These are phyloP conservation scores for Thunnus thynnus DNA, from an alignment of 2,113 vertebrate genomes.

Conservation along the genomic window DNA sequence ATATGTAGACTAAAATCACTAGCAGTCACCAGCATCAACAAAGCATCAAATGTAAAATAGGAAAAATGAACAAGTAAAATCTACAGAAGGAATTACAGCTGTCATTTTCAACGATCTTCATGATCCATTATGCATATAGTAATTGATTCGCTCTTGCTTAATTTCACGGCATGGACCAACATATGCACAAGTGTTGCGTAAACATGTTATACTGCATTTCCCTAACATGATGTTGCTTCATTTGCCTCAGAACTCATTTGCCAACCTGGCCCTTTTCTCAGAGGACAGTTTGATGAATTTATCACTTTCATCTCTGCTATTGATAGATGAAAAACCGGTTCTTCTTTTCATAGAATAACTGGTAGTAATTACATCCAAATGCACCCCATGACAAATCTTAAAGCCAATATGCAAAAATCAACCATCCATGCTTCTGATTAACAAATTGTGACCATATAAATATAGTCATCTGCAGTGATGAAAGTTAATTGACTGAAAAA, in stretches of 20 bases:
- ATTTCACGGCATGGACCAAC: slow-evolving; percentile 10
- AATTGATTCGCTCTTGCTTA: slow-evolving; percentile 11
- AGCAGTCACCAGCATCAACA: no score
- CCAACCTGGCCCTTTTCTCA: slow-evolving; percentile 51
- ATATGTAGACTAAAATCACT: no score
- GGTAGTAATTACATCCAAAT: slow-evolving; percentile 69
- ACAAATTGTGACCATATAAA: slow-evolving; percentile 79
- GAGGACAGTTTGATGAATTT: slow-evolving; percentile 65
- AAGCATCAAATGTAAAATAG: not conserved
- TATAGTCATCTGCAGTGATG: slow-evolving; percentile 75
- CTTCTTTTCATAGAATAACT: slow-evolving; percentile 52
- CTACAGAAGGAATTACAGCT: slow-evolving; percentile 6
- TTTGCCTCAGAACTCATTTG: slow-evolving; percentile 63
- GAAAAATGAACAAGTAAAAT: not conserved
- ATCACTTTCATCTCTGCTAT: slow-evolving; percentile 61
- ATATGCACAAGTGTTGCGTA: slow-evolving; percentile 8
- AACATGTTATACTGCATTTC: slow-evolving; percentile 42
- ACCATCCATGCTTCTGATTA: slow-evolving; percentile 77
- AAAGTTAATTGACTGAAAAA: slow-evolving; percentile 80
- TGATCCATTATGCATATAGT: slow-evolving; percentile 9
- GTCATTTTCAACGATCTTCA: slow-evolving; percentile 16
- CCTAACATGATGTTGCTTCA: slow-evolving; percentile 46
- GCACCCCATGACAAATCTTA: slow-evolving; percentile 71
- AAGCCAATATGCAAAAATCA: slow-evolving; percentile 74
- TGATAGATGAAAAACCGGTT: slow-evolving; percentile 61